These are phyloP conservation scores for Sebastes miniatus DNA, from an alignment of 2,797 vertebrate species.

Conservation along the genomic window DNA sequence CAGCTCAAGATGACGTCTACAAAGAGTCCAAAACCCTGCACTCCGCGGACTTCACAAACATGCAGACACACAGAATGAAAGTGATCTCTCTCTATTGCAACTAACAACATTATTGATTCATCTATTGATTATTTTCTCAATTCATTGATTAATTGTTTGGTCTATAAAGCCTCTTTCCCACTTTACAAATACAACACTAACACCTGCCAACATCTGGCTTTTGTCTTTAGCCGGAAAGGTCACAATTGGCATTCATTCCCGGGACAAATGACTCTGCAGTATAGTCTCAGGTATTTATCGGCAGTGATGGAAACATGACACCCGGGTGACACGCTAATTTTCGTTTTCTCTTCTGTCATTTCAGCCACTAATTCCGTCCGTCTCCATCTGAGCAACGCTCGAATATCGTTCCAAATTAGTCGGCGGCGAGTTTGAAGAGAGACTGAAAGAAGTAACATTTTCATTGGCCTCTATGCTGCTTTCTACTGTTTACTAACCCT, in stretches of 20 bases:
- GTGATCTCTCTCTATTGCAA: neutral
- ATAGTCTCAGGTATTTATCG: neutral
- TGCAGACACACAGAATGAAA: neutral
- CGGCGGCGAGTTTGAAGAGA: accelerated
- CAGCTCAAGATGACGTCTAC: neutral
- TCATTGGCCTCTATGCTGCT: too few species aligned
- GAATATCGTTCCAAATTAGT: neutral
- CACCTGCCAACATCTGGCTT: neutral
- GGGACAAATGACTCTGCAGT: neutral
- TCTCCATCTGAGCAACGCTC: neutral
- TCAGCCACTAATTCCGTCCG: too few species aligned
- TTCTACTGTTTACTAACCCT: too few species aligned
- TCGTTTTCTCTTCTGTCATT: neutral
- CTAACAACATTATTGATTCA: neutral
- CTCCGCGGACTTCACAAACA: neutral
- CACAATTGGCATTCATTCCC: neutral
- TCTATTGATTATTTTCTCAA: neutral
- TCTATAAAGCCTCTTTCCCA: neutral
- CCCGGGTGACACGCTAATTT: neutral
- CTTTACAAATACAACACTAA: neutral
- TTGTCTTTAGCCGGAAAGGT: neutral
- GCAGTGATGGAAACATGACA: neutral
- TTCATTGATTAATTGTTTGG: neutral
- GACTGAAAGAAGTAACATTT: too few species aligned
- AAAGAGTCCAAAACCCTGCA: neutral